Evolutionary conservation across 2,797 vertebrate genomes (phyloP).

Genomic region (Eremophila alpestris): DNA sequence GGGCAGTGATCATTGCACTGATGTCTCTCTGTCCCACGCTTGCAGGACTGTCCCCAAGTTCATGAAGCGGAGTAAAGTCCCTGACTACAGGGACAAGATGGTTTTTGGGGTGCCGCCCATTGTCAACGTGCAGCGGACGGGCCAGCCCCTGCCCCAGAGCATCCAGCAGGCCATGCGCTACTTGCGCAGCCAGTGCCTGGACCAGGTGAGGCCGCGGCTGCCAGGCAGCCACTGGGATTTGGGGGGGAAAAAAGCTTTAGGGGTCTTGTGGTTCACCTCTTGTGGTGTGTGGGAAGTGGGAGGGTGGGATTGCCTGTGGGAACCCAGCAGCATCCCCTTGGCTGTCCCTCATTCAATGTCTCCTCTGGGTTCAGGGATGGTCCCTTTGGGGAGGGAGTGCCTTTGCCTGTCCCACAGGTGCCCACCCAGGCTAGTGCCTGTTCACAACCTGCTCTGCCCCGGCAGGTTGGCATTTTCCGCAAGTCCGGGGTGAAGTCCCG

Average conservation of each 20-base stretch:
- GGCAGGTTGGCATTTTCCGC: conserved; percentile 86
- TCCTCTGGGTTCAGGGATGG: background rate
- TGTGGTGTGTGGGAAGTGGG: fast-evolving
- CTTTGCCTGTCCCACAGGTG: background rate
- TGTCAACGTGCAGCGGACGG: conserved; percentile 81
- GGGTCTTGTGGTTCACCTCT: background rate
- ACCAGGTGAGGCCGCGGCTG: conserved; percentile 69
- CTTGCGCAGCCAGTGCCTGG: conserved; percentile 84
- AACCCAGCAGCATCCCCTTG: background rate
- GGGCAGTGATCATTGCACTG: fast-evolving
- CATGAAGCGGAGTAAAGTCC: conserved; percentile 86
- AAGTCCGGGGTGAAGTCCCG: conserved; percentile 88
- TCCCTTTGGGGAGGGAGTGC: background rate
- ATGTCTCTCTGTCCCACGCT: background rate
- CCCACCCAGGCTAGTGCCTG: fast-evolving
- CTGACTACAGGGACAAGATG: conserved; percentile 81
- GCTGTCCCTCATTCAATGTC: fast-evolving
- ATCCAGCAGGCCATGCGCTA: conserved; percentile 90
- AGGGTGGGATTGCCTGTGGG: background rate
- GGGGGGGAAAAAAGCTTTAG: fast-evolving
- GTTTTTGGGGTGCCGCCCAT: conserved; percentile 86
- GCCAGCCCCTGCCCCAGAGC: conserved; percentile 87
- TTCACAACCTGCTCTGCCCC: fast-evolving
- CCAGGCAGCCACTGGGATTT: fast-evolving
- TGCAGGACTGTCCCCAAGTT: conserved; percentile 86